Percentiles rank a stretch among this genome's conserved stretches.
These are phyloP conservation scores for Pteromalus puparum DNA, from an alignment of 1,140 invertebrate species.

Conservation along the genomic window DNA sequence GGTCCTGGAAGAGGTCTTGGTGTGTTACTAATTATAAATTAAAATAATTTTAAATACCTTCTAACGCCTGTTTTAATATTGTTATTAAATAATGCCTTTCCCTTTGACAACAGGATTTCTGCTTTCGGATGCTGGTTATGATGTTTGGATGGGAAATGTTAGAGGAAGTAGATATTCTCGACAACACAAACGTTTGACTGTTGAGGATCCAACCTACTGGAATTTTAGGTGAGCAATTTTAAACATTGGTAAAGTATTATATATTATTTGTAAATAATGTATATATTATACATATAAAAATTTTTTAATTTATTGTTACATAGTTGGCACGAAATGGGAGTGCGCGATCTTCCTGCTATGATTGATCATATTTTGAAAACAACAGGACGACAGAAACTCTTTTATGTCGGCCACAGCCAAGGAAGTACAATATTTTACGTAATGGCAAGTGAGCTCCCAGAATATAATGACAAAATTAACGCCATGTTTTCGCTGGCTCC, in stretches of 20 bases:
- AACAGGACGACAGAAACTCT: constrained; percentile 74
- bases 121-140: constrained; percentile 84
- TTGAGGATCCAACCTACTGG: constrained; percentile 81
- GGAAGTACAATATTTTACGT: constrained; percentile 78
- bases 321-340: constrained; percentile 73
- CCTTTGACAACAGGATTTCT: constrained; percentile 74
- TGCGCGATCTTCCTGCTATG: constrained; percentile 56
- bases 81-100: neutral
- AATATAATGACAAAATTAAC: constrained; percentile 76
- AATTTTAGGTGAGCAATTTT: constrained; percentile 77
- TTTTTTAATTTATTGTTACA: neutral
- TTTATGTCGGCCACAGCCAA: constrained; percentile 81
- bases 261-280: neutral
- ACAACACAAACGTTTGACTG: constrained; percentile 63
- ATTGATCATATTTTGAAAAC: constrained; percentile 67
- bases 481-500: constrained; percentile 76
- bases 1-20: constrained; percentile 53
- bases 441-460: constrained; percentile 71
- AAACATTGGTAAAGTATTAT: neutral
- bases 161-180: constrained; percentile 81
- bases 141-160: constrained; percentile 86
- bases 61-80: neutral
- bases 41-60: too few relatives aligned
- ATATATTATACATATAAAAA: too few relatives aligned
- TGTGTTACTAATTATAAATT: constrained; percentile 10